These are phyloP conservation scores for Rhizomys pruinosus DNA, from an alignment of 2,113 vertebrate genomes.

Conservation along the genomic window DNA sequence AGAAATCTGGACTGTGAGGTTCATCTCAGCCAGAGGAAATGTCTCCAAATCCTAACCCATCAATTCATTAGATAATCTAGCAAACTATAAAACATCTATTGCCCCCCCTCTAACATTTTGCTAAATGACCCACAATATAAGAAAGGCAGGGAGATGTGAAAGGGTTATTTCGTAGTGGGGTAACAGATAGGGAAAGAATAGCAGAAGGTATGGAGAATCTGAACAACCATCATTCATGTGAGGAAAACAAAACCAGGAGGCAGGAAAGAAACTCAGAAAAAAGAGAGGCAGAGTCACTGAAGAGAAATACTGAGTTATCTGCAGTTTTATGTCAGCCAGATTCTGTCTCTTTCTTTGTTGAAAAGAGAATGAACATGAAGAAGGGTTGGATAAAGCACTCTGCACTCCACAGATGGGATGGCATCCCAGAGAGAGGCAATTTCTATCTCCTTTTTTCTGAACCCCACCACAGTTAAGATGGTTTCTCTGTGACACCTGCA, in stretches of 20 bases:
- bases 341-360: background rate
- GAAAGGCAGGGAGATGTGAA: no score
- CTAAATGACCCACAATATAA: background rate
- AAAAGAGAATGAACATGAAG: slow-evolving; percentile 4
- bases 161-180: background rate
- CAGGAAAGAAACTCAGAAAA: slow-evolving; percentile 1
- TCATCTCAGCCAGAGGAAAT: background rate
- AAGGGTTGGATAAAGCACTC: background rate
- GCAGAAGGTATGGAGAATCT: background rate
- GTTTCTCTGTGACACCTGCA: background rate
- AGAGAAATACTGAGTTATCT: background rate
- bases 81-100: background rate
- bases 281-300: background rate
- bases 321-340: background rate
- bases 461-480: background rate
- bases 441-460: background rate
- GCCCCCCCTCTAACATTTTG: background rate
- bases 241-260: background rate
- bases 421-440: background rate
- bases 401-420: background rate
- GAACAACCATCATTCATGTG: background rate
- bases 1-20: background rate
- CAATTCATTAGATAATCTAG: background rate
- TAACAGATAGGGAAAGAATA: background rate
- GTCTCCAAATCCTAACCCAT: background rate